Base-by-base conservation (phyloP, 2,797 vertebrate species). In the Gobio occitaniae region DNA sequence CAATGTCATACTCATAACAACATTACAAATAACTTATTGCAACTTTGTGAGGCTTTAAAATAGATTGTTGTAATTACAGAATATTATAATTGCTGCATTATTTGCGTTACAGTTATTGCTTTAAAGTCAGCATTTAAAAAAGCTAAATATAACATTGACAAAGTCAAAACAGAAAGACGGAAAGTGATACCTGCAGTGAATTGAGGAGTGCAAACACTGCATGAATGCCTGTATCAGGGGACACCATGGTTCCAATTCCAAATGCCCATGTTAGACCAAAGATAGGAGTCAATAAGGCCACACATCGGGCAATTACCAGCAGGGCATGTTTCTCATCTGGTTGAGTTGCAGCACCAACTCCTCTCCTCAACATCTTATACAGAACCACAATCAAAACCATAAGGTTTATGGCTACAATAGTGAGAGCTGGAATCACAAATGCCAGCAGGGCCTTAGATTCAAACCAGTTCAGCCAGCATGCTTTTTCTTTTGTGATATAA, bases 241-340 rank as follows among this genome's bases (percentile, higher is more conserved):
- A 44, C 41, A 44, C 41, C 41, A 44, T 44, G 41, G 92, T 96
- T 82, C 95, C 96, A 47, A 99, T 87, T 80, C 97, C 98, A 29
- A 99, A 94, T 84, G 94, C 94, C 97, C 97, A 98, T 0, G 97
- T 98, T 59, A 98, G 94, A 25, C 97, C 97, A 87, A 99, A 92
- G 29, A 98, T 91, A 0, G 97, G 96, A 1, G 97, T 98, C 89
- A 99, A 91, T 88, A 98, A 94, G 36, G 95, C 94, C 13, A 99
- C 90, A 76, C 97, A 97, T 93, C 96, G 97, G 81, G 91, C 77
- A 78, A 98, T 95, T 84, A 97, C 96, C 75, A 95, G 79, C 11
- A 98, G 50, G 0, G 94, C 93, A 61, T 92, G 95, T 86, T 85
- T 97, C 69, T 97, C 97, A 59, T 97, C 95, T 8, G 90, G 86